phyloP scores from a whole-genome alignment of 2,113 vertebrate species.

The Otis tarda region DNA sequence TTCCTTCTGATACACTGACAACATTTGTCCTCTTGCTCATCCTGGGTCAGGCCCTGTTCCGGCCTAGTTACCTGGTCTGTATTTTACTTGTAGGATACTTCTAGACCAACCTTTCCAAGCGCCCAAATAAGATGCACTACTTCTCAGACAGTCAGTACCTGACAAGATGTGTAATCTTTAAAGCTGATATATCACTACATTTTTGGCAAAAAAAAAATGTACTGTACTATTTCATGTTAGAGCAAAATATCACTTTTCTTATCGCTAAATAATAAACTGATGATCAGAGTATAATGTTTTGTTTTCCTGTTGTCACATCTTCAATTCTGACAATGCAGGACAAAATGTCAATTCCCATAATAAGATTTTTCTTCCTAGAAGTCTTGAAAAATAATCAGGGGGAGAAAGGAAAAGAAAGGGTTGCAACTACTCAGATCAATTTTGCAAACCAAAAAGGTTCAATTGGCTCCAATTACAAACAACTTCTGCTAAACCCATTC shows the following conservation, averaged over 20 bases:
- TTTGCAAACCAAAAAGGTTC: not conserved
- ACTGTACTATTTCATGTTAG: not conserved
- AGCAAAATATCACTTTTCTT: not conserved
- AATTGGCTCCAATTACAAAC: not conserved
- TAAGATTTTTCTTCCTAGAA: not conserved
- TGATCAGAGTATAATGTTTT: not conserved
- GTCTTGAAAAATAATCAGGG: not conserved
- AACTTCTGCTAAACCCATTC: not conserved
- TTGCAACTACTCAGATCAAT: not conserved
- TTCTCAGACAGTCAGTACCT: not conserved
- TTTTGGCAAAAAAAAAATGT: not conserved
- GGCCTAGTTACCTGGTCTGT: not conserved
- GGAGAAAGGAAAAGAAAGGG: not conserved
- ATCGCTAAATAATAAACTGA: not conserved
- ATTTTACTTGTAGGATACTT: not conserved
- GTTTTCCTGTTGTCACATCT: not conserved
- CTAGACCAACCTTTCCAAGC: not conserved
- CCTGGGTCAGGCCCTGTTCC: not conserved
- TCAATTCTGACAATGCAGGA: not conserved
- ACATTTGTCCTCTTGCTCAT: not conserved
- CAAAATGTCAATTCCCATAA: not conserved
- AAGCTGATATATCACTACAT: not conserved
- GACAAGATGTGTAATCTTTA: not conserved
- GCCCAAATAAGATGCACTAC: not conserved
- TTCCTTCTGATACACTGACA: not conserved